Conservation (phyloP, 2,797 vertebrate species). For the Sebastes cheni region DNA sequence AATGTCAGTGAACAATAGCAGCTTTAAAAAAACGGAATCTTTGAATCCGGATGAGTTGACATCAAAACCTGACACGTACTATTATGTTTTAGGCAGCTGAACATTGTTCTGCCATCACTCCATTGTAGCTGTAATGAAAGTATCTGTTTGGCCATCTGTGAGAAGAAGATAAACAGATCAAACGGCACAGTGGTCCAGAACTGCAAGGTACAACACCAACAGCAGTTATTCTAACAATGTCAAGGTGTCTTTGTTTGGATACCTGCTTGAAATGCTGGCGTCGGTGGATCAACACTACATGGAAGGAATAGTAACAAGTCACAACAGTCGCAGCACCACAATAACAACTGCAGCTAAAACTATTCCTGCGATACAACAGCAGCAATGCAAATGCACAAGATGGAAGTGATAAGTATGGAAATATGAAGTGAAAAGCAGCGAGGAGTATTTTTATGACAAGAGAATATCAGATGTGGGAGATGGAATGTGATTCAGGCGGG, state of each 20-base stretch:
- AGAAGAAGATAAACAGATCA: not conserved
- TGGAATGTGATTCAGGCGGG: not conserved
- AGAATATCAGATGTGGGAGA: conserved; percentile 2
- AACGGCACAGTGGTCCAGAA: conserved; percentile 5
- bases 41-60: conserved; percentile 12
- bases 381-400: not conserved
- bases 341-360: conserved; percentile 1
- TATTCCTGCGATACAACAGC: not conserved
- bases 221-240: not conserved
- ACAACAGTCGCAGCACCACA: not conserved
- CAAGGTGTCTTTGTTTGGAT: not conserved
- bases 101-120: conserved; percentile 23
- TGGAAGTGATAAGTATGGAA: not conserved
- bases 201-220: not conserved
- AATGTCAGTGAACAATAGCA: conserved; percentile 40
- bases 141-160: conserved; percentile 16
- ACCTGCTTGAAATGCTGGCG: not conserved
- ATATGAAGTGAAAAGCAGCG: conserved; percentile 8
- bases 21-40: not conserved
- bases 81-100: conserved; percentile 20
- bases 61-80: conserved; percentile 28
- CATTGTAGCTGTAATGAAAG: not conserved
- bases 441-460: conserved; percentile 11
- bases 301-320: not conserved
- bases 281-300: not conserved